phyloP scores from a whole-genome alignment of 2,113 vertebrate species.

The Gallinago jamesoni region DNA sequence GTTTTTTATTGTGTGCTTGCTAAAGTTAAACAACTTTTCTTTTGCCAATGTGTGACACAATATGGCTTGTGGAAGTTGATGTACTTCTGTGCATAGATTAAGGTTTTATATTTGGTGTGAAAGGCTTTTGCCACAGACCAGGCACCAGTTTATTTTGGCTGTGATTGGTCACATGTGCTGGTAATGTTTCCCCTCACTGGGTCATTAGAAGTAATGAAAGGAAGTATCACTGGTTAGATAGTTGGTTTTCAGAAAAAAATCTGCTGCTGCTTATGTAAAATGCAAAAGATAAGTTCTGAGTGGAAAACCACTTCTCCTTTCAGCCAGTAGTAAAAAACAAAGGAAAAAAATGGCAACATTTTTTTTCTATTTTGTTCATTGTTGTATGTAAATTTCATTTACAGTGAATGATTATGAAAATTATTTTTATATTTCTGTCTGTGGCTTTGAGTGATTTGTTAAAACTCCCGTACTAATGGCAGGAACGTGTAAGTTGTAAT shows the following conservation, averaged over 20 bases:
- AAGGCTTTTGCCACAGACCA: constrained; percentile 76
- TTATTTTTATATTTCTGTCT: not conserved
- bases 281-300: not conserved
- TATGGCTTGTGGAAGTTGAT: constrained; percentile 51
- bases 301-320: not conserved
- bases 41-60: constrained; percentile 16
- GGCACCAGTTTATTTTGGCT: constrained; percentile 58
- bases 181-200: constrained; percentile 64
- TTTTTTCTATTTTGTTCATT: constrained; percentile 17
- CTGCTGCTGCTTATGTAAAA: not conserved
- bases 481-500: not conserved
- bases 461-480: not conserved
- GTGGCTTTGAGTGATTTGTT: not conserved
- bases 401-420: not conserved
- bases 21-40: constrained; percentile 16
- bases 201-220: not conserved
- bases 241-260: not conserved
- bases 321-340: not conserved
- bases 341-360: not conserved
- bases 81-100: constrained; percentile 13
- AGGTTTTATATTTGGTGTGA: constrained; percentile 37
- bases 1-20: constrained; percentile 18
- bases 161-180: constrained; percentile 73
- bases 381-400: not conserved
- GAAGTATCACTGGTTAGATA: not conserved